Evolutionary conservation across 2,797 vertebrate genomes (phyloP).

Genomic region (Prionace glauca): DNA sequence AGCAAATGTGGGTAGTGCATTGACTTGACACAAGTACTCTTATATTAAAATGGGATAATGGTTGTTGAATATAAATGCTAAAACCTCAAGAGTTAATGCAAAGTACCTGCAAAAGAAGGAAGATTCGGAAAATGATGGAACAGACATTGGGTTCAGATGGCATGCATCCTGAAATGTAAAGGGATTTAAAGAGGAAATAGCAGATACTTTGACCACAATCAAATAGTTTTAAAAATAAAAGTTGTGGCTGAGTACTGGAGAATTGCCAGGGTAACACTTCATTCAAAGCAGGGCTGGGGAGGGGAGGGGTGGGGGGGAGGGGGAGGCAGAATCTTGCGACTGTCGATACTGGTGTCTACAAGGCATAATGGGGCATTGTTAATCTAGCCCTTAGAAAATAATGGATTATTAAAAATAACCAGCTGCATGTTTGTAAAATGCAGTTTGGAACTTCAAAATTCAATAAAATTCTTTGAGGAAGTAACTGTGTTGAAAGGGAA

Average conservation of each 20-base stretch:
- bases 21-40: background rate
- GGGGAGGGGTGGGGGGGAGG: background rate
- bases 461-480: background rate
- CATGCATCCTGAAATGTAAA: background rate
- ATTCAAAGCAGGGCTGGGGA: background rate
- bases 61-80: background rate
- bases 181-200: background rate
- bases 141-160: background rate
- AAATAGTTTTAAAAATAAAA: background rate
- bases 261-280: background rate
- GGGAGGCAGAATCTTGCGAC: background rate
- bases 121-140: background rate
- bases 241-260: background rate
- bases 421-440: background rate
- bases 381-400: background rate
- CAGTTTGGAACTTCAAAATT: background rate
- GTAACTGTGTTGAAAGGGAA: background rate
- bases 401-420: background rate
- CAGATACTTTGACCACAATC: background rate
- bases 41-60: background rate
- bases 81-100: background rate
- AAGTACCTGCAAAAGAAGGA: background rate
- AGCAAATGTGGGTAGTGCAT: background rate
- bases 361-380: background rate
- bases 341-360: background rate